Evolutionary conservation across 2,113 vertebrate genomes (phyloP), one percentile per base, ranked within the genome.

Genomic region (Ictalurus punctatus): DNA sequence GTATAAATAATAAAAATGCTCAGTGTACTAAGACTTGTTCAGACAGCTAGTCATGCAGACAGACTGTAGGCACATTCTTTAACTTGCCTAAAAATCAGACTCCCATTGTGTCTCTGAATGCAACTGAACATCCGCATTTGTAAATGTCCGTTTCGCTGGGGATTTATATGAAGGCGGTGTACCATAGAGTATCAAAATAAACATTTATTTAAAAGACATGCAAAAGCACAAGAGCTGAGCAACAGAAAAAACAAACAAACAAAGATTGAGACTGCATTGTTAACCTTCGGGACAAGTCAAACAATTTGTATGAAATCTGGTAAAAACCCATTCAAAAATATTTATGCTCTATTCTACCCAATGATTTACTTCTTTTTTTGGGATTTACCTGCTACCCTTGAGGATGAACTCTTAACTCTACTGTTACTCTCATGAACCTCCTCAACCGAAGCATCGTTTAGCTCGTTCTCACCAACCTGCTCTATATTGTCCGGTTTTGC

Each of bases 311-410:
- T 69, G 76, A 85, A 84, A 84, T 88, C 40, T 74, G 56, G 59
- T 88, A 82, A 90, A 90, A 90, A 89, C 87, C 44, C 87, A 83
- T 89, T 86, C 30, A 87, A 91, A 91, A 91, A 87, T 87, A 87
- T 82, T 74, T 81, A 61, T 89, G 83, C 86, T 83, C 83, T 89
- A 30, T 76, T 69, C 44, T 74, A 56, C 71, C 25, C 74, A 87
- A 83, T 74, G 13, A 56, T 89, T 79, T 85, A 85, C 88, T 78
- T 88, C 63, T 89, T 89, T 91, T 91, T 91, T 67, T 69, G 88
- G 54, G 71, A 89, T 87, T 91, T 86, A 87, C 88, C 83, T 78
- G 34, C 67, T 61, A 44, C 88, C 78, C 48, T 87, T 25, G 44
- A 78, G 17, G 34, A 90, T 16, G n/a, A 56, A 86, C 7, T 48